These are phyloP conservation scores for Petrocephalus schoutedeni DNA, from an alignment of 2,797 vertebrate genomes.

Conservation along the genomic window DNA sequence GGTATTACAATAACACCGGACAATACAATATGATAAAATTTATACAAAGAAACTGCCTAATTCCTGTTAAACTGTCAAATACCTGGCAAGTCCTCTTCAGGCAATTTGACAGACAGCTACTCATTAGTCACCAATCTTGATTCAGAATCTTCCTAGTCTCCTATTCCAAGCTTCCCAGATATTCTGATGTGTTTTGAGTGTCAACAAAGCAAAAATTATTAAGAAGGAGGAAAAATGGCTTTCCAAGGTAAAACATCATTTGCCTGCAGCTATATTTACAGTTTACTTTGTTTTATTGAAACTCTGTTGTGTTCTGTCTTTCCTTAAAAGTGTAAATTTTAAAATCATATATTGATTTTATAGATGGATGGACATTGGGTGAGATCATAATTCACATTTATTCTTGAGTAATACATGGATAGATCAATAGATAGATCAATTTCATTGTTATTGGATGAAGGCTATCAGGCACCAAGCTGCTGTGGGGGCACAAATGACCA, in stretches of 20 bases:
- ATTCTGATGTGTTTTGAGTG: neutral
- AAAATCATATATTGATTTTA: neutral
- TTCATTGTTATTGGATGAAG: neutral
- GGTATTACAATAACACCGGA: neutral
- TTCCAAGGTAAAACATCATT: neutral
- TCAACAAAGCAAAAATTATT: neutral
- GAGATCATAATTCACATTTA: neutral
- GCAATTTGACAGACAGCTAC: neutral
- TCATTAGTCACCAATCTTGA: neutral
- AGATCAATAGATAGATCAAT: neutral
- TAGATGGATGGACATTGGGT: neutral
- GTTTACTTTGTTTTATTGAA: neutral
- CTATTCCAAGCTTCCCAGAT: neutral
- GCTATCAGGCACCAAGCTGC: neutral
- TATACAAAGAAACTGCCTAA: neutral
- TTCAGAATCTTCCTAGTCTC: too few relatives aligned
- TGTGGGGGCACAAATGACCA: neutral
- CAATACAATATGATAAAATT: neutral
- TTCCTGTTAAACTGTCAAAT: neutral
- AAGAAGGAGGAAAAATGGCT: neutral
- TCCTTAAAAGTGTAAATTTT: neutral
- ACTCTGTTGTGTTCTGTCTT: neutral
- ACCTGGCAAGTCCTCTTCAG: neutral
- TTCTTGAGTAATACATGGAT: neutral
- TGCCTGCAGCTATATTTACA: neutral